Evolutionary conservation across 1,140 invertebrate species (phyloP), one percentile per base, ranked within the genome.

Genomic region (Cotesia glomerata): DNA sequence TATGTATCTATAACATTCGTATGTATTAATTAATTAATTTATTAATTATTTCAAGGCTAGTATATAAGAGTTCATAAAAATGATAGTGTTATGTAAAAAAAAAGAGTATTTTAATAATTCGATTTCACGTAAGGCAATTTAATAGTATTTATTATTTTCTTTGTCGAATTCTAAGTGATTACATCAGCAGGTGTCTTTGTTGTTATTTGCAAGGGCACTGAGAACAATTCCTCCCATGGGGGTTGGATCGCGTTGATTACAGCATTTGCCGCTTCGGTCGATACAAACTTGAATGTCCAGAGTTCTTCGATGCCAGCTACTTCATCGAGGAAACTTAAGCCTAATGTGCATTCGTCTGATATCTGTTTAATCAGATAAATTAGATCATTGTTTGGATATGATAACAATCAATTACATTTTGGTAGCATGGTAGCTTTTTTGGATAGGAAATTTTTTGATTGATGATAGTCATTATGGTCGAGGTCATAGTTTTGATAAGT

Each of bases 141-240:
- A 11, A 45, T 45, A 45, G 1, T 7, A 45, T 5, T 45, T 0
- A 45, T 45, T 5, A 45, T 7, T 8, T 45, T 9, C 7, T 45
- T 45, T 9, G 7, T 45, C 11, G 11, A 45, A 8, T 45, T 9
- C 11, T 45, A 45, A 45, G 7, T 45, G 7, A 45, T 45, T 45
- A 3, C 0, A 7, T 62, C 32, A 13, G 13, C 2, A 49, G 5
- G 16, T 49, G 35, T 76, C 56, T 69, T 77, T 16, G 72, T 74
- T 8, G 82, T 82, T 63, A 87, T 73, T 74, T 87, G 85, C 3
- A 88, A 71, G 26, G 86, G 84, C 36, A 85, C 79, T 8, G 84
- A 87, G 71, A 87, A 88, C 5, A 88, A 64, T 73, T 86, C 78
- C 75, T 88, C 86, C 86, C 87, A 88, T 3, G 87, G 86, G 14